Evolutionary conservation across 2,888 invertebrate species (phyloP).

Genomic region (Agrochola lota): DNA sequence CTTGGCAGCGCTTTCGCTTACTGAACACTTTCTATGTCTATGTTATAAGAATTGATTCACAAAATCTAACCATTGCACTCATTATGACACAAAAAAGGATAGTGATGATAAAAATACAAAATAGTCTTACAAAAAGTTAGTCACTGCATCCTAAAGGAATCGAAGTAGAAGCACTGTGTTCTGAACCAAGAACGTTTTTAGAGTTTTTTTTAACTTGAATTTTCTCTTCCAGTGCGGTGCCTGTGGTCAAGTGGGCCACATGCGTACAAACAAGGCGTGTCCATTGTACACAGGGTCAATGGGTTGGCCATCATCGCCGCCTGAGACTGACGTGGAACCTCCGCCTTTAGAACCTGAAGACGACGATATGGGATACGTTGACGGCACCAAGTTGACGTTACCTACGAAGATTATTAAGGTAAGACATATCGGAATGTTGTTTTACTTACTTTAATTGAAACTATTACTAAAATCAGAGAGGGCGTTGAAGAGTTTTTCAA

Average conservation of each 20-base stretch:
- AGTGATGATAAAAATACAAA: too few relatives aligned
- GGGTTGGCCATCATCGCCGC: constrained; percentile 92
- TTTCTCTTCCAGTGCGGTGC: constrained; percentile 93
- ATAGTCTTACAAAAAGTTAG: neutral
- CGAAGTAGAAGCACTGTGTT: neutral
- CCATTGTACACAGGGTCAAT: constrained; percentile 95
- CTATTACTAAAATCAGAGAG: neutral
- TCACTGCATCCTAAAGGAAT: neutral
- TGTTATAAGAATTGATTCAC: too few relatives aligned
- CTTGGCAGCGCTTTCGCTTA: too few relatives aligned
- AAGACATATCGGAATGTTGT: constrained; percentile 17
- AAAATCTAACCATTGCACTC: too few relatives aligned
- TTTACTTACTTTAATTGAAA: neutral
- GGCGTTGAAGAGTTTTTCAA: too few relatives aligned
- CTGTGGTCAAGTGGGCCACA: constrained; percentile 96
- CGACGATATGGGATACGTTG: constrained; percentile 97
- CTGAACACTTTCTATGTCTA: too few relatives aligned
- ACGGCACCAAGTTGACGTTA: constrained; percentile 98
- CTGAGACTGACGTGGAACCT: constrained; percentile 94
- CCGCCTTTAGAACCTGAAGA: constrained; percentile 94
- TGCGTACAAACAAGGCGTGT: constrained; percentile 99
- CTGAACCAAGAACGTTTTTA: neutral
- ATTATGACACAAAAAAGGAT: too few relatives aligned
- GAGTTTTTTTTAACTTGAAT: too few relatives aligned
- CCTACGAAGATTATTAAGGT: constrained; percentile 96